Percentiles rank a stretch among this genome's conserved stretches.
These are phyloP conservation scores for Alligator mississippiensis DNA, from an alignment of 2,113 vertebrate species.

Conservation along the genomic window DNA sequence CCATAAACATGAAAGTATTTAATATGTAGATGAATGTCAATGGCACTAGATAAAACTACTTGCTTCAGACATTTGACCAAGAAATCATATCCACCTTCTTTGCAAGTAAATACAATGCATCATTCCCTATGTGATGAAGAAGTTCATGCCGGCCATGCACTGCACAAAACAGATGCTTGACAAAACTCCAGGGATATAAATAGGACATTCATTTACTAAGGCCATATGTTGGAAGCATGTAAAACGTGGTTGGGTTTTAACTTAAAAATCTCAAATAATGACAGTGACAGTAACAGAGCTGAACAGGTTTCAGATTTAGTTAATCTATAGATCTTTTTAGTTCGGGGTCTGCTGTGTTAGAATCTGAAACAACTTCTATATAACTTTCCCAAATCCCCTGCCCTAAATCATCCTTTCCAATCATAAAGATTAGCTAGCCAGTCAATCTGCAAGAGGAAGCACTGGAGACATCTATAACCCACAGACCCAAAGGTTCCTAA, in stretches of 20 bases:
- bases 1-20: background rate
- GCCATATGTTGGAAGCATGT: background rate
- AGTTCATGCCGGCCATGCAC: background rate
- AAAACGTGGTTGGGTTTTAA: background rate
- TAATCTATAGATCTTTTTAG: background rate
- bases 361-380: background rate
- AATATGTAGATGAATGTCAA: background rate
- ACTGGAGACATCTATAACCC: background rate
- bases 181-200: slow-evolving; percentile 23
- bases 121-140: background rate
- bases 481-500: background rate
- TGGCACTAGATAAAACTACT: background rate
- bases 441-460: background rate
- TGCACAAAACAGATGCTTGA: slow-evolving; percentile 21
- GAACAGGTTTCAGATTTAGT: background rate
- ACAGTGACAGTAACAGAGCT: background rate
- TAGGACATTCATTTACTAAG: background rate
- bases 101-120: background rate
- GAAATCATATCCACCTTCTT: slow-evolving; percentile 42
- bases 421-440: background rate
- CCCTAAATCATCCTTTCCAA: background rate
- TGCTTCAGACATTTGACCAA: background rate
- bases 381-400: background rate
- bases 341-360: background rate
- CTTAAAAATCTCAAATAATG: background rate